phyloP scores from a whole-genome alignment of 2,113 vertebrate genomes.

The Gadus chalcogrammus region DNA sequence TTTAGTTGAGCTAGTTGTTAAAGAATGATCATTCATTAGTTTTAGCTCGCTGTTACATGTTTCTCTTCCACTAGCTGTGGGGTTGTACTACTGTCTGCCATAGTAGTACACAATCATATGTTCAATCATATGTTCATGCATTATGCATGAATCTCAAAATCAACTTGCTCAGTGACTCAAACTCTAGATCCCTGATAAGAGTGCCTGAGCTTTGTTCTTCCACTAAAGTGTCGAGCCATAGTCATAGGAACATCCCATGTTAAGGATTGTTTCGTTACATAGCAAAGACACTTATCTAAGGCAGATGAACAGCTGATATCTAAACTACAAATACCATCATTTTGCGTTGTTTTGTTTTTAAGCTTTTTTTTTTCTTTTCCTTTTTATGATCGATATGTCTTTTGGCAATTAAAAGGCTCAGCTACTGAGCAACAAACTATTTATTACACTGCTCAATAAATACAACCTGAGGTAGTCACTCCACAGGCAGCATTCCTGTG shows the following conservation, averaged over 20 bases:
- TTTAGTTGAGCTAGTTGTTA: no score
- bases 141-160: no score
- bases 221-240: neutral
- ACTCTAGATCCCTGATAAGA: no score
- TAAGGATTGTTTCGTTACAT: conserved; percentile 54
- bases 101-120: no score
- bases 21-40: no score
- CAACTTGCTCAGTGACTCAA: no score
- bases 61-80: no score
- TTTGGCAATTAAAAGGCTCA: conserved; percentile 3
- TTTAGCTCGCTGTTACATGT: no score
- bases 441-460: conserved; percentile 17
- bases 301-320: conserved; percentile 10
- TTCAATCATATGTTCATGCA: no score
- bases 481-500: conserved; percentile 35
- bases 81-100: no score
- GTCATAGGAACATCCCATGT: neutral
- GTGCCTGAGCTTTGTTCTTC: no score
- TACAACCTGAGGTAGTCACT: conserved; percentile 51
- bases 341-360: neutral
- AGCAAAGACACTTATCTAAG: conserved; percentile 55
- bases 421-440: neutral
- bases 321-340: neutral
- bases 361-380: neutral
- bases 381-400: neutral